Base-by-base conservation (phyloP, 1,140 invertebrate species). In the Panagrolaimus sp. region DNA sequence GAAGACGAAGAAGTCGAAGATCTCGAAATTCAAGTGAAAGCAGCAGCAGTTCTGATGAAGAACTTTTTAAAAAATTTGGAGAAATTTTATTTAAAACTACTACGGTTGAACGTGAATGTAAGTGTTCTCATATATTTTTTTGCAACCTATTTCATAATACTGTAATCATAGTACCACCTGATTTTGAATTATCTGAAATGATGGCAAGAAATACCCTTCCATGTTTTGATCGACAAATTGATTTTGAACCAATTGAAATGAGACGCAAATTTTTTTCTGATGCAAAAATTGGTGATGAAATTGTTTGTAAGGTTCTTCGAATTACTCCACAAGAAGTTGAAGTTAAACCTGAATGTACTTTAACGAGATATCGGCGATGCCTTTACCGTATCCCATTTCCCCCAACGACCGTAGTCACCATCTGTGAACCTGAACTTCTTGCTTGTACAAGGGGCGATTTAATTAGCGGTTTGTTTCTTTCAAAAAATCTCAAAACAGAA, bases 401-500 rank as follows among this genome's bases (percentile, higher is more conserved):
- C 1, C 21, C 28, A 21, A 58, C 52, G 14, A 21, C 52, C 17
- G 52, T 58, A 26, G 17, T 28, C 1, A n/a, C 52, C 10, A 58
- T 58, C 5, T 21, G 21, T 17, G 52, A 58, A 28, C 21, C 28
- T 21, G 52, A 58, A 1, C 28, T 21, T 1, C 5, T 58, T 4
- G 52, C 52, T 6, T 58, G 52, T 21, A 26, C 52, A 28, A 21
- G 52, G 10, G 52, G 52, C 1, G 52, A 58, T 58, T 28, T 58
- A 26, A 28, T 58, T 58, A 58, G 52, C 28, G 52, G 52, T 58
- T 26, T 28, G 52, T 58, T 58, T 58, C 52, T 58, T 58, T 58
- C 28, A 26, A 58, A 21, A 21, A 21, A 12, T 58, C 28, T 24
- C 48, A 21, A 38, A 38, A 38, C 32, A 38, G 7, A 38, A 38